phyloP scores from a whole-genome alignment of 2,797 vertebrate species.

The Podargus strigoides region DNA sequence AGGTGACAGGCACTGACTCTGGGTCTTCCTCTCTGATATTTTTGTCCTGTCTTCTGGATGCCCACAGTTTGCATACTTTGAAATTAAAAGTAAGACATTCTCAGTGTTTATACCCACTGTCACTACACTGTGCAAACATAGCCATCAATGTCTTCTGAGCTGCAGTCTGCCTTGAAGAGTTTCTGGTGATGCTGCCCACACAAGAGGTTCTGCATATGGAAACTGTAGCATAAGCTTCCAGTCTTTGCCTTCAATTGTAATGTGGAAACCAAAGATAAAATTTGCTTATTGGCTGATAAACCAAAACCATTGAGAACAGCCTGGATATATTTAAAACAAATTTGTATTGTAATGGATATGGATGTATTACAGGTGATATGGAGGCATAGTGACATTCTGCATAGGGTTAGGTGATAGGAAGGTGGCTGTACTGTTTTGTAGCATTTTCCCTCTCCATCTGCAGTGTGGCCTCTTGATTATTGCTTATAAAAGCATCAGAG shows the following conservation, averaged over 20 bases:
- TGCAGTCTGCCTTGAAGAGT: neutral
- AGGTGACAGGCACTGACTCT: neutral
- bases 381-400: neutral
- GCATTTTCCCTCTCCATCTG: neutral
- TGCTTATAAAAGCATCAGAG: neutral
- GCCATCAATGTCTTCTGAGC: neutral
- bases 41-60: neutral
- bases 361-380: neutral
- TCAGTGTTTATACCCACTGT: neutral
- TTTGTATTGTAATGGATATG: neutral
- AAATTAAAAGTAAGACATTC: neutral
- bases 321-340: neutral
- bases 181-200: neutral
- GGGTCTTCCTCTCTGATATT: neutral
- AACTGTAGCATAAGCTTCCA: neutral
- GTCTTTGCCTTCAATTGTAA: neutral
- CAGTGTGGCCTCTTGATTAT: neutral
- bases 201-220: neutral
- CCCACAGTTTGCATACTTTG: neutral
- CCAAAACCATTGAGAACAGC: neutral
- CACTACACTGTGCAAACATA: neutral
- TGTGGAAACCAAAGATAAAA: neutral
- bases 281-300: neutral
- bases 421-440: neutral
- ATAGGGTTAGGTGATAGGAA: neutral